These are phyloP conservation scores for Cosmorhoe ocellata DNA, from an alignment of 2,888 invertebrate genomes.

Conservation along the genomic window DNA sequence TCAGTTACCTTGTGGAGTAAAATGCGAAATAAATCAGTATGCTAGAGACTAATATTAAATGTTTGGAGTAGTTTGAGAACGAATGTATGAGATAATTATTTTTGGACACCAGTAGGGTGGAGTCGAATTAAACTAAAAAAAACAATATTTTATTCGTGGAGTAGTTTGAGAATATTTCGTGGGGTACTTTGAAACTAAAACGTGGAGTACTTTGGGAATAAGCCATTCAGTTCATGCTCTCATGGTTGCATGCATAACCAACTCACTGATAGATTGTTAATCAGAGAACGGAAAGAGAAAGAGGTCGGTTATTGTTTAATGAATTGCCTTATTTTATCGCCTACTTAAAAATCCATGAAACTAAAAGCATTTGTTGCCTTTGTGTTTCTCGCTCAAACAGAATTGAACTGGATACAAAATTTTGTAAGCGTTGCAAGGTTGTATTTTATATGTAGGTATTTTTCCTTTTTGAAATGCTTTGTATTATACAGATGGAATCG, in stretches of 20 bases:
- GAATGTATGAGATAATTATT: too few relatives aligned
- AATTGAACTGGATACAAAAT: conserved; percentile 28
- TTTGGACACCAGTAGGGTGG: too few relatives aligned
- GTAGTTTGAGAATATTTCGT: too few relatives aligned
- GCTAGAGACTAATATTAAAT: too few relatives aligned
- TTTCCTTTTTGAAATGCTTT: conserved; percentile 78
- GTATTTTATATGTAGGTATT: conserved; percentile 77
- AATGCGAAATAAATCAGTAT: too few relatives aligned
- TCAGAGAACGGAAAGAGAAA: background rate
- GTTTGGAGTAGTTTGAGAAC: too few relatives aligned
- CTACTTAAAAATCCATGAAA: too few relatives aligned
- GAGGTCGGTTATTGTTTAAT: conserved; percentile 6
- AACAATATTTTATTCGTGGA: too few relatives aligned
- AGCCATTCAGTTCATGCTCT: background rate
- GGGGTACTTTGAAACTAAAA: too few relatives aligned
- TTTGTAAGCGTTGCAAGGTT: conserved; percentile 49
- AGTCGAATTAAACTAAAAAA: too few relatives aligned
- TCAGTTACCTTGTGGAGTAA: too few relatives aligned
- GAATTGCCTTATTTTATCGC: conserved; percentile 8
- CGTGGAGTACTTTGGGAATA: too few relatives aligned
- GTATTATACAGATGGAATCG: conserved; percentile 81
- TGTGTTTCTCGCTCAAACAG: conserved; percentile 12
- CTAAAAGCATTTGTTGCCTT: background rate
- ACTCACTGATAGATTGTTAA: background rate
- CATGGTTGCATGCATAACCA: background rate